A percentile compares a stretch with the other conserved stretches of the same genome.
Evolutionary conservation across 2,113 vertebrate species (phyloP).

Genomic region (Syrrhaptes paradoxus): DNA sequence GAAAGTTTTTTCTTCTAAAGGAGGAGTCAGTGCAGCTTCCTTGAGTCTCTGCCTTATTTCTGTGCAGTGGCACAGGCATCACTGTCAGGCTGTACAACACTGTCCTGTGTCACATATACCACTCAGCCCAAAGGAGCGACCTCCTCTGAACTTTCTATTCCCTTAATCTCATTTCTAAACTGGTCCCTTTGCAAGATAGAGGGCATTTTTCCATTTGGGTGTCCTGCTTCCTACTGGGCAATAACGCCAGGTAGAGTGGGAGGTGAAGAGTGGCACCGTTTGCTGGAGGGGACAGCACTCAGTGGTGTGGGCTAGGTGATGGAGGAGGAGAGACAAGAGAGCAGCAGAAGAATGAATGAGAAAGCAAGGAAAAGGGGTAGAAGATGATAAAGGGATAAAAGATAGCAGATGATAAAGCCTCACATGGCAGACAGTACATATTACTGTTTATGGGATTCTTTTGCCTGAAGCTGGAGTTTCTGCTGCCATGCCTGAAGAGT

Average conservation of each 20-base stretch:
- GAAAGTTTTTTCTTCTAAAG: neutral
- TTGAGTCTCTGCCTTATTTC: neutral
- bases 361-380: neutral
- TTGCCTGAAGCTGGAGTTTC: neutral
- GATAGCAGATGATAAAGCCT: neutral
- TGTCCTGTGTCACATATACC: fast-evolving
- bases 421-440: neutral
- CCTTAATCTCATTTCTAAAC: neutral
- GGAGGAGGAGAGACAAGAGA: neutral
- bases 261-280: neutral
- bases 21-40: neutral
- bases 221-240: neutral
- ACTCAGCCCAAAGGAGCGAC: neutral
- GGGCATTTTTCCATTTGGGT: neutral
- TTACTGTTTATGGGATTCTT: neutral
- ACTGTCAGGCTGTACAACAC: too few species aligned
- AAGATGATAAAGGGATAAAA: neutral
- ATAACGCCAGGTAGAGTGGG: neutral
- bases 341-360: neutral
- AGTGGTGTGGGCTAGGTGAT: too few species aligned
- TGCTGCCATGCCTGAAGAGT: neutral
- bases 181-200: neutral
- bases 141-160: neutral
- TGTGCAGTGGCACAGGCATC: neutral
- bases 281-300: neutral